Base-by-base conservation (phyloP, 92 coral and sea anemone species). In the Pocillopora grandis region DNA sequence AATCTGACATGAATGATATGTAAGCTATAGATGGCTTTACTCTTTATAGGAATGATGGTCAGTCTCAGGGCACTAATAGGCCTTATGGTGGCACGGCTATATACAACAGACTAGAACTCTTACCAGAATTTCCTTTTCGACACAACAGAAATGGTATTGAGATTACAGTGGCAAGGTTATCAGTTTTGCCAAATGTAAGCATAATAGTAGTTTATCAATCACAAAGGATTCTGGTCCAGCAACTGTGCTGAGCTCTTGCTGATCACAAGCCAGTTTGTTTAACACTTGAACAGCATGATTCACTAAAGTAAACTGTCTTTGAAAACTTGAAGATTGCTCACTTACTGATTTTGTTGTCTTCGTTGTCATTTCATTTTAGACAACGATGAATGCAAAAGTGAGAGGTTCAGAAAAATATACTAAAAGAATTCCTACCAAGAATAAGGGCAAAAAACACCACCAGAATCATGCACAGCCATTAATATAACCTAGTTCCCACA, bases 201-300 rank as follows among this genome's bases (percentile, higher is more conserved):
- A 89, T 86, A 83, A 81, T 86, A 90, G 92, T 74, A 75, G 84
- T 90, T 57, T 90, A 90, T 86, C 78, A 87, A 75, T 90, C 93
- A 42, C 93, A 90, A 33, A 90, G 75, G 65, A 77, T 87, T 58
- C 79, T 91, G 52, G 75, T 83, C 5, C 88, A 73, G 57, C 80
- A 62, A 27, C 19, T 90, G 56, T 33, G 78, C 61, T 7, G 16
- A 74, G 78, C 78, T 48, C 61, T 74, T 74, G 36, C 75, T 70
- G 75, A 70, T 70, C 75, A 70, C 75, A 19, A 70, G 75, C 75
- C 75, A 27, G 37, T 70, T 37, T 70, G 75, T 70, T 27, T 37
- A 70, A 27, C 14, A 27, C 36, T 70, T 70, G 65, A 61, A 61
- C 65, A 61, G 65, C 19, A 61, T 61, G 65, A 61, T 9, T 61